Conservation (phyloP, 2,797 vertebrate genomes). For the Sparidentex hasta region DNA sequence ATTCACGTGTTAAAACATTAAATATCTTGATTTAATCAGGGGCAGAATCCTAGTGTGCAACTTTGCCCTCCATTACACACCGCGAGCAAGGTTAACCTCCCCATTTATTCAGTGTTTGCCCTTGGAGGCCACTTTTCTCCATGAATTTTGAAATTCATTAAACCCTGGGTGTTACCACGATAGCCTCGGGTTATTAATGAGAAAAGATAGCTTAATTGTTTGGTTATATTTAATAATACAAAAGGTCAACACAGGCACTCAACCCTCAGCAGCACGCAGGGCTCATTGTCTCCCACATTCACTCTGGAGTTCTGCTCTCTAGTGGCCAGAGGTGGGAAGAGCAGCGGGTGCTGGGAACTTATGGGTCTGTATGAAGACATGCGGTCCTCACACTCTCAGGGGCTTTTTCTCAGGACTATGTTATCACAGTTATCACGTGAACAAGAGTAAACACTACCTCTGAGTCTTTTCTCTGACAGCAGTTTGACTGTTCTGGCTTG, state of each 20-base stretch:
- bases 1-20: conserved; percentile 34
- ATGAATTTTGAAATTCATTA: conserved; percentile 64
- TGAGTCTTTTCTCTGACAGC: conserved; percentile 38
- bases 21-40: conserved; percentile 40
- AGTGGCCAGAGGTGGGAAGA: conserved; percentile 61
- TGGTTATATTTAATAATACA: conserved; percentile 65
- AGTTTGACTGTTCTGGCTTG: background rate
- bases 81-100: conserved; percentile 57
- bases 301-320: conserved; percentile 69
- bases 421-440: background rate
- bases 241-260: conserved; percentile 69
- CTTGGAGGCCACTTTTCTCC: conserved; percentile 55
- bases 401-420: conserved; percentile 10
- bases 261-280: conserved; percentile 50
- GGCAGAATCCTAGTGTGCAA: conserved; percentile 23
- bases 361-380: conserved; percentile 50
- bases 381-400: background rate
- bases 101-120: conserved; percentile 51
- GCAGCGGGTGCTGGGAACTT: conserved; percentile 17
- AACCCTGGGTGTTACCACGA: conserved; percentile 36
- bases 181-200: conserved; percentile 60
- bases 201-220: conserved; percentile 59
- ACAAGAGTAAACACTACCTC: conserved; percentile 38
- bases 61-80: conserved; percentile 59
- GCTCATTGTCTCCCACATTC: background rate